These are phyloP conservation scores for Bubalus kerabau DNA, from an alignment of 2,113 vertebrate species.

Conservation along the genomic window DNA sequence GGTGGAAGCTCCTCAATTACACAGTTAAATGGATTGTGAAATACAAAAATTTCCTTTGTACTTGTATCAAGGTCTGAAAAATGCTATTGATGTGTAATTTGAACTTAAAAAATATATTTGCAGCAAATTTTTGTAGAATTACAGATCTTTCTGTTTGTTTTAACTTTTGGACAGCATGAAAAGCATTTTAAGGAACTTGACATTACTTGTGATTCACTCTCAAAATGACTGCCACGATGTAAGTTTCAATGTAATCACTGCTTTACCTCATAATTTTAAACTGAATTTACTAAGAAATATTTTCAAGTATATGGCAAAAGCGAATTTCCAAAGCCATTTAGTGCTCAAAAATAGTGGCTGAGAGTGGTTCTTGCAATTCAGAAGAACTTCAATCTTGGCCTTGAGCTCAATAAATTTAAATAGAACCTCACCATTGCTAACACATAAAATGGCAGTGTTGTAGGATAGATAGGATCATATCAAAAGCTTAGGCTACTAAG, in stretches of 20 bases:
- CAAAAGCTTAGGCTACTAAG: not conserved
- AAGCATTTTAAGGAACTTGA: not conserved
- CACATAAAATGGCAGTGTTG: not conserved
- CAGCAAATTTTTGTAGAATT: not conserved
- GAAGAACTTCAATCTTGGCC: not conserved
- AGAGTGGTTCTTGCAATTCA: not conserved
- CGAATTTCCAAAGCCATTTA: not conserved
- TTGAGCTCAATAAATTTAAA: not conserved
- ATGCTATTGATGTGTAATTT: not conserved
- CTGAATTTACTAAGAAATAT: not conserved
- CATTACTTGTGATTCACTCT: not conserved
- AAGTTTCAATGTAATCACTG: not conserved
- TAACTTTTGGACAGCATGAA: not conserved
- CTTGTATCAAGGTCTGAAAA: not conserved
- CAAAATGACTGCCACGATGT: not conserved
- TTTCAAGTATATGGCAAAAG: not conserved
- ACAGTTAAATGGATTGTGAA: constrained; percentile 36
- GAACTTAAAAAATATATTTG: constrained; percentile 5
- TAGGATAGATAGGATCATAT: not conserved
- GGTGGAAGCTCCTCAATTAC: not conserved
- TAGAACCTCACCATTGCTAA: not conserved
- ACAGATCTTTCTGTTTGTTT: not conserved
- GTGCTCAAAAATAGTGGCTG: not conserved
- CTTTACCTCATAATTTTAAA: not conserved
- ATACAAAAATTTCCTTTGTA: not conserved